A percentile compares a stretch with the other conserved stretches of the same genome.
phyloP scores from a whole-genome alignment of 2,888 invertebrate species.

The Spisula solida region DNA sequence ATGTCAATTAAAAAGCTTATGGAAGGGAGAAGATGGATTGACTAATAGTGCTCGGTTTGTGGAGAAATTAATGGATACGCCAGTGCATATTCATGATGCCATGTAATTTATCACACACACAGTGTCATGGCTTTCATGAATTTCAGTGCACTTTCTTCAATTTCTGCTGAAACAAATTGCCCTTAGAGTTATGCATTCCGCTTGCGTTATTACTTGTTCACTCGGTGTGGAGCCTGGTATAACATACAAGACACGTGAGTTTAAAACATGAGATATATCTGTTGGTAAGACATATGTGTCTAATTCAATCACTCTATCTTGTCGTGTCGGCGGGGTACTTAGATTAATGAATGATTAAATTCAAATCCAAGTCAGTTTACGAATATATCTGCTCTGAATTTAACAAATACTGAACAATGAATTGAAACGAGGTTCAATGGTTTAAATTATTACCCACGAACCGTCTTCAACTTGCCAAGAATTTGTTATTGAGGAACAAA shows the following conservation, averaged over 20 bases:
- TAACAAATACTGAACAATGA: neutral
- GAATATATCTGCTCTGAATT: neutral
- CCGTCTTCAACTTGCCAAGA: neutral
- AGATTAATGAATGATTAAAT: slow-evolving; percentile 22
- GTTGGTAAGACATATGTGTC: neutral
- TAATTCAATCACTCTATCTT: neutral
- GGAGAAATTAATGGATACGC: neutral
- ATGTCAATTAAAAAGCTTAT: too few relatives aligned
- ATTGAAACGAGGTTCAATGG: neutral
- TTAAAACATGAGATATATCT: neutral
- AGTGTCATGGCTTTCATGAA: neutral
- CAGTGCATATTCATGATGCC: neutral
- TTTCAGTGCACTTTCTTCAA: neutral
- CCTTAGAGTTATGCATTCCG: neutral
- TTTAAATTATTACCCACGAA: slow-evolving; percentile 16
- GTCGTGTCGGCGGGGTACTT: slow-evolving; percentile 2
- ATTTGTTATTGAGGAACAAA: neutral
- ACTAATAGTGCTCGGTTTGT: neutral
- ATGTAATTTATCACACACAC: neutral
- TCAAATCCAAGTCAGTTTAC: neutral
- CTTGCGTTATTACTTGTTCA: neutral
- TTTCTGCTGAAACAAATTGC: neutral
- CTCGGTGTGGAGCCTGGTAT: neutral
- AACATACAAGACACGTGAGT: neutral
- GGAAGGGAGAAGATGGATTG: too few relatives aligned